Conservation (phyloP, 2,888 invertebrate genomes). For the Sturmia bella region DNA sequence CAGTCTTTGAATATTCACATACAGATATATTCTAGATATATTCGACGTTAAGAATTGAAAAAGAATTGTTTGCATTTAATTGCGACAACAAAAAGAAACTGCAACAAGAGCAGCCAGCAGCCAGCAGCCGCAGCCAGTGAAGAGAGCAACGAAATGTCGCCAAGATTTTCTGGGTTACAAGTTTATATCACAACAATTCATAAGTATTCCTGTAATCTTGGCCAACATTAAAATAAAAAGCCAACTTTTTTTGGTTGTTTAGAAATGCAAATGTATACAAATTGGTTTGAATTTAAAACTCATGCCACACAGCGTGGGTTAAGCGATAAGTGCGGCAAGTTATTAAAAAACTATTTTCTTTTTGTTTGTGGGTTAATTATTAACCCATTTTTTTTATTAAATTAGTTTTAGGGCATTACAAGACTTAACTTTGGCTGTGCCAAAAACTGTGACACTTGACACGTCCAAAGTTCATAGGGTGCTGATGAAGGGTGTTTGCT, state of each 20-base stretch:
- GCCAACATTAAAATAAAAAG: constrained; percentile 28
- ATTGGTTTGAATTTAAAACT: constrained; percentile 19
- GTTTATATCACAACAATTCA: constrained; percentile 24
- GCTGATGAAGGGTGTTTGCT: too few relatives aligned
- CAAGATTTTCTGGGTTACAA: constrained; percentile 39
- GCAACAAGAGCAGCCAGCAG: constrained; percentile 8
- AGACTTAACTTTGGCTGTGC: too few relatives aligned
- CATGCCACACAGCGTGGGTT: neutral
- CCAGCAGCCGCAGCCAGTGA: too few relatives aligned
- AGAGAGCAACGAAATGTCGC: neutral
- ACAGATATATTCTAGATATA: too few relatives aligned
- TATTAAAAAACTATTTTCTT: too few relatives aligned
- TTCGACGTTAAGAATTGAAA: constrained; percentile 45
- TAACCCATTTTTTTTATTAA: too few relatives aligned
- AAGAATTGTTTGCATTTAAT: constrained; percentile 33
- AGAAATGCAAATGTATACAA: constrained; percentile 19
- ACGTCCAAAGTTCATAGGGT: too few relatives aligned
- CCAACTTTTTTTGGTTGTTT: constrained; percentile 6
- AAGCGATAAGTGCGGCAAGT: neutral
- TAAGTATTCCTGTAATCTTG: constrained; percentile 24
- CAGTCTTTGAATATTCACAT: too few relatives aligned
- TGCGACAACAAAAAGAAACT: constrained; percentile 10
- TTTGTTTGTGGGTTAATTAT: too few relatives aligned
- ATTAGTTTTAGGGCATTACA: too few relatives aligned
- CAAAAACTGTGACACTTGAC: too few relatives aligned